phyloP scores from a whole-genome alignment of 2,888 invertebrate genomes.

The Epicampocera succincta region DNA sequence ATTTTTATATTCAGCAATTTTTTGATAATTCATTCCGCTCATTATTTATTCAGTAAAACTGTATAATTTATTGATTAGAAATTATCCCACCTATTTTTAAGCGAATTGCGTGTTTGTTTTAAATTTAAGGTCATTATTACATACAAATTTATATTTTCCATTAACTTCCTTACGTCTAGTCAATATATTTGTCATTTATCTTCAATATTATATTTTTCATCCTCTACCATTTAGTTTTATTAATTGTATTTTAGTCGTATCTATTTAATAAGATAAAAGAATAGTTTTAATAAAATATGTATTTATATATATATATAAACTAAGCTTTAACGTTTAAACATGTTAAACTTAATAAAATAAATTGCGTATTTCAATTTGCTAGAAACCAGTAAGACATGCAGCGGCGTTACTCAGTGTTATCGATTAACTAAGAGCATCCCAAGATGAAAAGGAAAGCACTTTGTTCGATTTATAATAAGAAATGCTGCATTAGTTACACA shows the following conservation, averaged over 20 bases:
- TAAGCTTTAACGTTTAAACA: conserved; percentile 62
- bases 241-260: conserved; percentile 12
- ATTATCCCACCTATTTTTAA: conserved; percentile 70
- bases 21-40: conserved; percentile 46
- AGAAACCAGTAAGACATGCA: too few species aligned
- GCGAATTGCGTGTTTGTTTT: conserved; percentile 40
- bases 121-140: conserved; percentile 22
- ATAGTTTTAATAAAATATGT: conserved; percentile 45
- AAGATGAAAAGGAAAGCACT: too few species aligned
- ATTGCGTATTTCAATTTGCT: background rate
- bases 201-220: conserved; percentile 46
- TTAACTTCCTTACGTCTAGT: conserved; percentile 68
- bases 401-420: too few species aligned
- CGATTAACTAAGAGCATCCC: too few species aligned
- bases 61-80: conserved; percentile 29
- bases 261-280: conserved; percentile 22
- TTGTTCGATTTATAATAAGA: too few species aligned
- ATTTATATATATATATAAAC: conserved; percentile 57
- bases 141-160: conserved; percentile 17
- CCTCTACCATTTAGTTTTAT: conserved; percentile 32
- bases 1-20: background rate
- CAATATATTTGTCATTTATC: conserved; percentile 59
- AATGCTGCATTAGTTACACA: too few species aligned
- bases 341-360: conserved; percentile 39
- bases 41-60: conserved; percentile 11